Conservation (phyloP, 2,888 invertebrate species). For the Agonopterix arenella region DNA sequence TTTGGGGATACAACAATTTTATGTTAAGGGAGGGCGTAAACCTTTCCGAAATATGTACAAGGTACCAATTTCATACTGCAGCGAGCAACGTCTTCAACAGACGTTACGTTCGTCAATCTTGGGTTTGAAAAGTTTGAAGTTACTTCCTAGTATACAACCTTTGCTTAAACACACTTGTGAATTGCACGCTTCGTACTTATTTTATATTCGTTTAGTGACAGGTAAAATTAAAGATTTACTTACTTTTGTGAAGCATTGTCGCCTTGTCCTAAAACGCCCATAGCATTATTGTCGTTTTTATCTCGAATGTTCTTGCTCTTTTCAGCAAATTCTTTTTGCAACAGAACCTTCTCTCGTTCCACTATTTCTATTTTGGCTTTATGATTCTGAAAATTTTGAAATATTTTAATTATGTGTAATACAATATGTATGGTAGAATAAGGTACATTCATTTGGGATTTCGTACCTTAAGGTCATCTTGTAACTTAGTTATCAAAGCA, state of each 20-base stretch:
- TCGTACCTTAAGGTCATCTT: conserved; percentile 60
- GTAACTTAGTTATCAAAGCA: conserved; percentile 48
- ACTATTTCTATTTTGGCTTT: conserved; percentile 57
- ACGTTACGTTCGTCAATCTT: too few species aligned
- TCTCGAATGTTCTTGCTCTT: conserved; percentile 44
- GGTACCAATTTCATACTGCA: too few species aligned
- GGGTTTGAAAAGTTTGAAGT: too few species aligned
- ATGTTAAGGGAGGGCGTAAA: too few species aligned
- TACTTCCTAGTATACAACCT: too few species aligned
- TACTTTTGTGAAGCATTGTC: conserved; percentile 46
- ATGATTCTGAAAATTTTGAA: conserved; percentile 32
- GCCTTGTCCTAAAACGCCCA: conserved; percentile 50
- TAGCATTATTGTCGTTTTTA: conserved; percentile 59
- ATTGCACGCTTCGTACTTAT: too few species aligned
- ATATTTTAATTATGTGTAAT: too few species aligned
- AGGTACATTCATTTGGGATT: neutral
- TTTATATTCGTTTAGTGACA: too few species aligned
- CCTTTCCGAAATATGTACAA: too few species aligned
- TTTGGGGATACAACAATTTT: too few species aligned
- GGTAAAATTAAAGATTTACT: conserved; percentile 13
- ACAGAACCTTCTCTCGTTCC: conserved; percentile 52
- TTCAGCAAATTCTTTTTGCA: conserved; percentile 50
- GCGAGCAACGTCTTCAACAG: too few species aligned
- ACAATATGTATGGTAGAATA: neutral
- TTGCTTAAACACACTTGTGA: too few species aligned